A percentile compares a stretch with the other conserved stretches of the same genome.
Conservation (phyloP, 2,888 invertebrate genomes). For the Siphlonurus alternatus region DNA sequence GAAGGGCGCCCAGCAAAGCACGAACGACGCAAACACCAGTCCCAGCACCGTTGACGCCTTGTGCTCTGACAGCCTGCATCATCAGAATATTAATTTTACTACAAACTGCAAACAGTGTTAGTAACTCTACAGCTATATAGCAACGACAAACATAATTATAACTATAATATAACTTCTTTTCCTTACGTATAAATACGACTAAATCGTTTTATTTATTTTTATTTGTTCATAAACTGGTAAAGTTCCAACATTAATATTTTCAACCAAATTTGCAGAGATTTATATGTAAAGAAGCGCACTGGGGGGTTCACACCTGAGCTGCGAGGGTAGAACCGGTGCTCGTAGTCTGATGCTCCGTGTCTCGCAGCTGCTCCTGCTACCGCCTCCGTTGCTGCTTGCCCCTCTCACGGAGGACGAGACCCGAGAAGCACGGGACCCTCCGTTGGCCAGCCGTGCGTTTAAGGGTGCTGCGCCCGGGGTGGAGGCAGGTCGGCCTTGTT, state of each 20-base stretch:
- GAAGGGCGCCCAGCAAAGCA: slow-evolving; percentile 86
- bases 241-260: no score
- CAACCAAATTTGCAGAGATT: no score
- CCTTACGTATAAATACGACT: no score
- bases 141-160: no score
- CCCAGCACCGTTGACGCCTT: slow-evolving; percentile 89
- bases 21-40: slow-evolving; percentile 82
- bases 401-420: no score
- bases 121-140: no score
- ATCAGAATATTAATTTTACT: no score
- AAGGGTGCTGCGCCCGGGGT: neutral
- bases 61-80: slow-evolving; percentile 54
- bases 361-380: neutral
- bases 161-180: no score
- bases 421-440: neutral
- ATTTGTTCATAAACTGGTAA: neutral
- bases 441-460: neutral
- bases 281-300: neutral
- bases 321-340: neutral
- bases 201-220: no score
- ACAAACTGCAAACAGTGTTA: neutral
- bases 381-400: neutral
- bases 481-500: slow-evolving; percentile 9
- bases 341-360: neutral
- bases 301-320: neutral